Evolutionary conservation across 2,113 vertebrate genomes (phyloP), one percentile per base, ranked within the genome.

Genomic region (Daubentonia madagascariensis): DNA sequence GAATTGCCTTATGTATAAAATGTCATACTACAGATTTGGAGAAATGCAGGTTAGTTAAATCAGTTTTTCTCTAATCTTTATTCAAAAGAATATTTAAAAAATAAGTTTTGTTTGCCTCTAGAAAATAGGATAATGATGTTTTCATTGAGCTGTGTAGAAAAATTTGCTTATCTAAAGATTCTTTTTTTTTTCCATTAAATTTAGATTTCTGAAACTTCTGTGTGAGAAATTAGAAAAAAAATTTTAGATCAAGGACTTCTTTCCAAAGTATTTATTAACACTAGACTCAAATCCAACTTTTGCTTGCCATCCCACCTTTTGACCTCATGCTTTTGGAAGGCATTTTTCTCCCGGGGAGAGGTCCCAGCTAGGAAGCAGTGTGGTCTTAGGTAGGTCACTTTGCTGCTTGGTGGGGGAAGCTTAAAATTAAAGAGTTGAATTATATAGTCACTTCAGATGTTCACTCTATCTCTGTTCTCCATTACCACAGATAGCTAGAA

Each of bases 1-100:
- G 98, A 99, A 99, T 99, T 99, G 99, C 98, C 99, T 99, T 98
- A 99, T 99, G 99, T 99, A 99, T 98, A 99, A 99, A 99, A 99
- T 99, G 99, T 99, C 99, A 11, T 99, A 99, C 96, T 99, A 99
- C 98, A 99, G 99, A 98, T 99, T 99, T 98, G 99, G 99, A 93
- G 99, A 99, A 99, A 99, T 99, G 99, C 99, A 99, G 99, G 99
- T 99, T 95, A 99, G 99, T 99, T 96, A 89, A 83, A 89, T 95
- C 9, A 45, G 37, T 75, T 97, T 91, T 93, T 75, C 37, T 93
- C 1, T 79, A 52, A 40, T 91, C 8, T 94, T 85, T 84, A 84
- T 83, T 96, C 14, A 86, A 54, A 94, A 72, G 8, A 32, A 28
- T 88, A 37, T 94, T 86, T 85, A 68, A 17, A 48, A 85, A 86